Evolutionary conservation across 2,888 invertebrate species (phyloP).

Genomic region (Plemyria rubiginata): DNA sequence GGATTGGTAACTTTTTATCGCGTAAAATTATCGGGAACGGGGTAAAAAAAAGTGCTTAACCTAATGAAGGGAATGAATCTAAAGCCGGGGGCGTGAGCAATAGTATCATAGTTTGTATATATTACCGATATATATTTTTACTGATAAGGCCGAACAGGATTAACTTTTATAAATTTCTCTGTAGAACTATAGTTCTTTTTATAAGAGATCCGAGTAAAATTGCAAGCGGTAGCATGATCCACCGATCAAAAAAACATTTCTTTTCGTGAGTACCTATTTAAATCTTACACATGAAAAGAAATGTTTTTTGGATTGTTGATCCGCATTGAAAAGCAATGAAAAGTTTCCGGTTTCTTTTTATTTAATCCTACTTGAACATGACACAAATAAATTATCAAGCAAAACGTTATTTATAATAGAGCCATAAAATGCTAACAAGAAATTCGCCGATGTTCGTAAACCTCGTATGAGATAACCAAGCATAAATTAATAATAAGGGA

Average conservation of each 20-base stretch:
- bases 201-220: neutral
- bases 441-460: constrained; percentile 25
- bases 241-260: too few relatives aligned
- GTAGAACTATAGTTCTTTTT: neutral
- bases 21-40: too few relatives aligned
- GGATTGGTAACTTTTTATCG: too few relatives aligned
- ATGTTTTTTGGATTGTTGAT: too few relatives aligned
- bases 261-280: too few relatives aligned
- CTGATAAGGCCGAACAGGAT: neutral
- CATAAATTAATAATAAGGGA: constrained; percentile 31
- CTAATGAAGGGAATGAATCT: too few relatives aligned
- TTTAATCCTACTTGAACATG: constrained; percentile 4
- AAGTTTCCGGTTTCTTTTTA: neutral
- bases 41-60: too few relatives aligned
- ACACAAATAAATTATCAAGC: constrained; percentile 21
- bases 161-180: neutral
- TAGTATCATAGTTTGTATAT: too few relatives aligned
- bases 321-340: neutral
- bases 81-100: too few relatives aligned
- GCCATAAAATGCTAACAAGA: constrained; percentile 15
- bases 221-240: neutral
- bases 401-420: constrained; percentile 18
- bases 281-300: too few relatives aligned
- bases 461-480: constrained; percentile 24
- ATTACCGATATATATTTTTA: too few relatives aligned